phyloP scores from a whole-genome alignment of 2,888 invertebrate genomes.

The Epirrhoe alternata region DNA sequence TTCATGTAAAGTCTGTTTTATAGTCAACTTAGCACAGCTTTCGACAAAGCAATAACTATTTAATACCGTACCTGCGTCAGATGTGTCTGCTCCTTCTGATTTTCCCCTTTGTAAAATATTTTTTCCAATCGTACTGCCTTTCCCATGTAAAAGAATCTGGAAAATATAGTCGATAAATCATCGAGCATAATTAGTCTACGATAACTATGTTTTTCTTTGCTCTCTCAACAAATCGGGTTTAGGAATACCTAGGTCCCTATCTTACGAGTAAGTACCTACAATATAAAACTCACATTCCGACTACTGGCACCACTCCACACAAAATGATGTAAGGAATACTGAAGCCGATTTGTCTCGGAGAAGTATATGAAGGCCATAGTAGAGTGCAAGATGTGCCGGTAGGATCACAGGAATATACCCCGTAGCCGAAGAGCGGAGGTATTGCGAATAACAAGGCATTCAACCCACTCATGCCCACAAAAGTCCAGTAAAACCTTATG shows the following conservation, averaged over 20 bases:
- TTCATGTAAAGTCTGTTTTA: background rate
- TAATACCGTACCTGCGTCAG: slow-evolving; percentile 68
- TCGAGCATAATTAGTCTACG: background rate
- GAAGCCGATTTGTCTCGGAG: slow-evolving; percentile 74
- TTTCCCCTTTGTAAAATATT: slow-evolving; percentile 75
- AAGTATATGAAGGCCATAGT: slow-evolving; percentile 73
- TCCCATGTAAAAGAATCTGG: slow-evolving; percentile 78
- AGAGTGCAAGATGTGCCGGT: slow-evolving; percentile 78
- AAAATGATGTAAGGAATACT: slow-evolving; percentile 73
- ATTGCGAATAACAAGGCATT: slow-evolving; percentile 71
- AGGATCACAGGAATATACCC: slow-evolving; percentile 79
- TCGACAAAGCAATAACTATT: too few relatives aligned
- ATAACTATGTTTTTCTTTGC: background rate
- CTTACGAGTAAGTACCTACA: too few relatives aligned
- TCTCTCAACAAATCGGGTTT: too few relatives aligned
- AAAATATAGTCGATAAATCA: slow-evolving; percentile 35
- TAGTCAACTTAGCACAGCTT: too few relatives aligned
- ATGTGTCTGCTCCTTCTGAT: slow-evolving; percentile 72
- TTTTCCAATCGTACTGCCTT: slow-evolving; percentile 75
- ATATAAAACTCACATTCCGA: slow-evolving; percentile 72
- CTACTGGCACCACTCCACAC: slow-evolving; percentile 73
- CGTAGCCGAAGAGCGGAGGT: slow-evolving; percentile 80
- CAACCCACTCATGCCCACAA: slow-evolving; percentile 75
- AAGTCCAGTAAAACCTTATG: slow-evolving; percentile 72
- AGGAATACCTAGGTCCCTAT: too few relatives aligned